phyloP scores from a whole-genome alignment of 2,113 vertebrate species.

The Anguilla japonica region DNA sequence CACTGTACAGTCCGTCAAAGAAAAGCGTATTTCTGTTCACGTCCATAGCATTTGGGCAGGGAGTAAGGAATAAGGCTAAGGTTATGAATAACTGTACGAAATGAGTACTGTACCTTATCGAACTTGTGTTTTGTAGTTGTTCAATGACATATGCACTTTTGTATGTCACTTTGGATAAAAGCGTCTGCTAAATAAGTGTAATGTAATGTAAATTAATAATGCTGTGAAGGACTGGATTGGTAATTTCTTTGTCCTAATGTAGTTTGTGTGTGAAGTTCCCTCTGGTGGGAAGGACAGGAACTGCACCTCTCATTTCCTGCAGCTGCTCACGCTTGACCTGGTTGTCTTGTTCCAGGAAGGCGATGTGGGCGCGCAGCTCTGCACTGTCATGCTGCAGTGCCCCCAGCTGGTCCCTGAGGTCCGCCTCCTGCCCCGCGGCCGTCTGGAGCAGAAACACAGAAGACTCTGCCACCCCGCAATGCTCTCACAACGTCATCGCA shows the following conservation, averaged over 20 bases:
- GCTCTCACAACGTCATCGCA: neutral
- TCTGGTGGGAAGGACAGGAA: neutral
- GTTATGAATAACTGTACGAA: neutral
- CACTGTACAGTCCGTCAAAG: too few species aligned
- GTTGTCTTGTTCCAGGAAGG: constrained; percentile 72
- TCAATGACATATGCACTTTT: too few species aligned
- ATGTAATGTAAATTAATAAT: too few species aligned
- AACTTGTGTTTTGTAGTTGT: too few species aligned
- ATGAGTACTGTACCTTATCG: too few species aligned
- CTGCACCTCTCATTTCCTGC: constrained; percentile 49
- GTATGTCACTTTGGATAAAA: too few species aligned
- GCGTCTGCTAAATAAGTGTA: too few species aligned
- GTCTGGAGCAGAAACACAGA: constrained; percentile 47
- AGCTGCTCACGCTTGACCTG: constrained; percentile 59
- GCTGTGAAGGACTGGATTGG: neutral
- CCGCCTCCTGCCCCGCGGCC: constrained; percentile 53
- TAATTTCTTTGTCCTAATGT: neutral
- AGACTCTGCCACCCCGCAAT: neutral
- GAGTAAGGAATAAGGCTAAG: neutral
- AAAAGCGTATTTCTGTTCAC: too few species aligned
- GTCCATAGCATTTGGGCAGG: too few species aligned
- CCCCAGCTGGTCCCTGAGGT: constrained; percentile 51
- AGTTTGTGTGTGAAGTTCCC: neutral
- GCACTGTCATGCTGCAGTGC: constrained; percentile 51
- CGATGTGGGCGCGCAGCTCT: constrained; percentile 60